Evolutionary conservation across 2,888 invertebrate species (phyloP).

Genomic region (Drosophila diplacantha): DNA sequence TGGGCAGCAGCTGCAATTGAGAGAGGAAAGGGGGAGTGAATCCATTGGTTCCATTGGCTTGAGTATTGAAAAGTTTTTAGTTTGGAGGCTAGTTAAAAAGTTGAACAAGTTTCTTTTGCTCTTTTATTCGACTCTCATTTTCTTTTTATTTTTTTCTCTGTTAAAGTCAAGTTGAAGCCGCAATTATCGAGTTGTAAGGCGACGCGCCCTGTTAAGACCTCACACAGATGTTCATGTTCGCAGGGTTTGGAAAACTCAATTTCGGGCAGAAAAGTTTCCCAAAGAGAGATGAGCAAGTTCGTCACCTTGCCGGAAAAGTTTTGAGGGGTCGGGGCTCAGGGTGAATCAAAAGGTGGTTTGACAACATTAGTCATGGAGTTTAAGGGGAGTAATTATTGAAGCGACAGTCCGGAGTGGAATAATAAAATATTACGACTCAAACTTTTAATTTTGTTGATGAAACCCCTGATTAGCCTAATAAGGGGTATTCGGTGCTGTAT

Average conservation of each 20-base stretch:
- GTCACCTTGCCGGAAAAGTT: slow-evolving; percentile 52
- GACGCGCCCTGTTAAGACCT: slow-evolving; percentile 45
- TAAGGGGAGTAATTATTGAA: slow-evolving; percentile 31
- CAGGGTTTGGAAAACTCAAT: slow-evolving; percentile 36
- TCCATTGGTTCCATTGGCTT: slow-evolving; percentile 39
- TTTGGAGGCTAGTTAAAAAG: slow-evolving; percentile 64
- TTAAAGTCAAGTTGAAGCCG: slow-evolving; percentile 72
- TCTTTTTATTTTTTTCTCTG: slow-evolving; percentile 21
- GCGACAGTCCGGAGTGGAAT: slow-evolving; percentile 30
- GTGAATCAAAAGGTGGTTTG: slow-evolving; percentile 37
- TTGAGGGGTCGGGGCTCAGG: not conserved
- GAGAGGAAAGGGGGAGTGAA: slow-evolving; percentile 26
- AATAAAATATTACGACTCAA: slow-evolving; percentile 14
- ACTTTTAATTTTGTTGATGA: slow-evolving; percentile 22
- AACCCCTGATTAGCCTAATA: slow-evolving; percentile 16
- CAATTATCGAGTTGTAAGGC: slow-evolving; percentile 71
- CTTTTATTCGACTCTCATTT: slow-evolving; percentile 33
- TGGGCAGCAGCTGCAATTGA: slow-evolving; percentile 46
- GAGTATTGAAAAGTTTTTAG: slow-evolving; percentile 58
- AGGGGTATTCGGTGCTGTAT: not conserved
- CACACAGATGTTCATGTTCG: slow-evolving; percentile 50
- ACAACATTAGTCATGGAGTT: slow-evolving; percentile 39
- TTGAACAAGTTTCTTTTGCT: slow-evolving; percentile 55
- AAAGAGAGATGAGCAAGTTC: slow-evolving; percentile 44
- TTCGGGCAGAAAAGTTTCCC: slow-evolving; percentile 30